Base-by-base conservation (phyloP, 2,797 vertebrate genomes). In the Hozukius guyotensis region DNA sequence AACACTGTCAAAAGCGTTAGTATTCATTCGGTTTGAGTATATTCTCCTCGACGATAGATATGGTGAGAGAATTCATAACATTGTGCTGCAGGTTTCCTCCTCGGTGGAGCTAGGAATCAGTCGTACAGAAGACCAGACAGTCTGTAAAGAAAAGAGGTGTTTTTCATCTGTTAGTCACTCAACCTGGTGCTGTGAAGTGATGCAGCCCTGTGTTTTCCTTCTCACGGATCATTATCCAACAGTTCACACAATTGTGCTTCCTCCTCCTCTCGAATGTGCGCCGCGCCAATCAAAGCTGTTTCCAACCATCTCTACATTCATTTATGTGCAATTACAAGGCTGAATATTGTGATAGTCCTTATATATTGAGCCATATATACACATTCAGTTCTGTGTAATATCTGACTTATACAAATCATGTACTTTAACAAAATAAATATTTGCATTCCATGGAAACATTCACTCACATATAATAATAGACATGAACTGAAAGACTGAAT, bases 371-470 rank as follows among this genome's bases (percentile, higher is more conserved):
- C 76, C 78, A 79, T 91, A 93, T 85, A 82, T 88, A 95, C 92
- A 92, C 90, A 92, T 93, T 90, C 77, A 89, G 63, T 86, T 84
- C 80, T 86, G 85, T 92, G 86, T 87, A 74, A 87, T 87, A 78
- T 89, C 64, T 62, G 60, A 78, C 82, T 72, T 87, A 90, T 85
- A 92, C 77, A 91, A 82, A 85, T 67, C 56, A 78, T 83, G 78
- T 79, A 65, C 57, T 32, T 72, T 84, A 82, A 80, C 86, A 89
- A 94, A 95, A 95, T 93, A 89, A 94, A 91, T 88, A 92, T 90
- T 91, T 93, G 85, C 91, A 95, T 95, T 94, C 89, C 92, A 91
- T 82, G 78, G 86, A 90, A 81, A 93, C 85, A 85, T 86, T 81
- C 86, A 84, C 83, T 77, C 89, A 83, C 86, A 84, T 72, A 88